Conservation (phyloP, 1,140 invertebrate genomes). For the Subanguina moxae region DNA sequence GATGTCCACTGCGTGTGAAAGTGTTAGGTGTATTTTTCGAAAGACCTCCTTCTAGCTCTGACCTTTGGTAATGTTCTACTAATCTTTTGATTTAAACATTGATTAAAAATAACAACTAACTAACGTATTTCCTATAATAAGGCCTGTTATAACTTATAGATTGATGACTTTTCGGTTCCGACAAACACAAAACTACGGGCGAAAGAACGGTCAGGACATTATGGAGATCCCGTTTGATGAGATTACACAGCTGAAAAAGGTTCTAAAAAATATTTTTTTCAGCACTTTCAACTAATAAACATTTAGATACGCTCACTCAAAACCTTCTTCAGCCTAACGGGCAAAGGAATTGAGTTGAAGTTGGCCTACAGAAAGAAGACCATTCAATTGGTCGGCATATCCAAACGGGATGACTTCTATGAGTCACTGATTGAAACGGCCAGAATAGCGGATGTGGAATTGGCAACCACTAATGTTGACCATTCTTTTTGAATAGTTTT, state of each 20-base stretch:
- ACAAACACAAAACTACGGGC: background rate
- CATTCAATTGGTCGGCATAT: constrained; percentile 25
- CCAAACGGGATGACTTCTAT: constrained; percentile 28
- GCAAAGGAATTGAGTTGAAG: constrained; percentile 21
- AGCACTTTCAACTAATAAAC: background rate
- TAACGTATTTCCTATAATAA: too few relatives aligned
- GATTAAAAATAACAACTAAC: too few relatives aligned
- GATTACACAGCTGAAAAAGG: constrained; percentile 13
- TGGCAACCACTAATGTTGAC: constrained; percentile 5
- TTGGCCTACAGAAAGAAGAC: constrained; percentile 11
- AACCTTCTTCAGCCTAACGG: constrained; percentile 1
- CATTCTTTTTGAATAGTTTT: background rate
- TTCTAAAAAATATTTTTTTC: background rate
- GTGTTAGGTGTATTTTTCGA: too few relatives aligned
- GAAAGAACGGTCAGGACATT: background rate
- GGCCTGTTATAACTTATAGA: constrained; percentile 10
- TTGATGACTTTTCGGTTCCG: constrained; percentile 20
- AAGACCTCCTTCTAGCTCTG: too few relatives aligned
- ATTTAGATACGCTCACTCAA: constrained; percentile 18
- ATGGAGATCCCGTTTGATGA: constrained; percentile 21
- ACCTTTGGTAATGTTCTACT: too few relatives aligned
- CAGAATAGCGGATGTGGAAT: constrained; percentile 24
- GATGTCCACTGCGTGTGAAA: too few relatives aligned
- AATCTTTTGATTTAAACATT: too few relatives aligned
- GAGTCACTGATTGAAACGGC: constrained; percentile 28